Conservation (phyloP, 2,888 invertebrate species). For the Fabriciana adippe region DNA sequence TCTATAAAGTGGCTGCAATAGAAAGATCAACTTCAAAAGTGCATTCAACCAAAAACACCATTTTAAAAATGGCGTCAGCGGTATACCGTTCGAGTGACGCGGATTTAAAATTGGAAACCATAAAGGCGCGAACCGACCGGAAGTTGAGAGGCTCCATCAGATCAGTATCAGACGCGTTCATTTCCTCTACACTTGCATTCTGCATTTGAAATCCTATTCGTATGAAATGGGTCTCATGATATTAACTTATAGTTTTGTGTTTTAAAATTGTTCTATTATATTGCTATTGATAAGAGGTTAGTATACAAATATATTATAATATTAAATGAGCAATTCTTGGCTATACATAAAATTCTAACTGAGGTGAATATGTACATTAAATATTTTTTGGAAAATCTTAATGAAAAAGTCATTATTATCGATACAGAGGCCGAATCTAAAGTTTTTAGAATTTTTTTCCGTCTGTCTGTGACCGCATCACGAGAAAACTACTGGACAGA, state of each 20-base stretch:
- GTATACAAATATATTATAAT: too few relatives aligned
- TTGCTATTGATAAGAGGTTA: too few relatives aligned
- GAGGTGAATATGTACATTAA: too few relatives aligned
- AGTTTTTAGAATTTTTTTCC: too few relatives aligned
- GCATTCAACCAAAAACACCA: conserved; percentile 45
- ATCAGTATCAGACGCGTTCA: conserved; percentile 79
- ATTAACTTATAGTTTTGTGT: conserved; percentile 3
- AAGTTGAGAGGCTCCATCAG: conserved; percentile 76
- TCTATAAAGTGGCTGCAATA: background rate
- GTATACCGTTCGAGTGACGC: conserved; percentile 32
- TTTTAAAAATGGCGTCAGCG: conserved; percentile 34
- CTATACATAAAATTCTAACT: too few relatives aligned
- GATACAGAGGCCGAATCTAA: too few relatives aligned
- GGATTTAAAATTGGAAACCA: conserved; percentile 75
- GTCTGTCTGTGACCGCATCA: too few relatives aligned
- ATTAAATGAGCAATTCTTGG: too few relatives aligned
- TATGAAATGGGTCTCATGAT: conserved; percentile 29
- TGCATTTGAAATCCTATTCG: conserved; percentile 65
- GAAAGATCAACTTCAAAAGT: conserved; percentile 9
- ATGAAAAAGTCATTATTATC: too few relatives aligned
- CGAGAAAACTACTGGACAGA: too few relatives aligned
- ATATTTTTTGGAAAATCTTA: too few relatives aligned
- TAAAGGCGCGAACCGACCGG: conserved; percentile 77
- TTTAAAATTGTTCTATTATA: background rate
- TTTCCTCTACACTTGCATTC: conserved; percentile 78